Base-by-base conservation (phyloP, 2,113 vertebrate genomes). In the Thomomys bottae region DNA sequence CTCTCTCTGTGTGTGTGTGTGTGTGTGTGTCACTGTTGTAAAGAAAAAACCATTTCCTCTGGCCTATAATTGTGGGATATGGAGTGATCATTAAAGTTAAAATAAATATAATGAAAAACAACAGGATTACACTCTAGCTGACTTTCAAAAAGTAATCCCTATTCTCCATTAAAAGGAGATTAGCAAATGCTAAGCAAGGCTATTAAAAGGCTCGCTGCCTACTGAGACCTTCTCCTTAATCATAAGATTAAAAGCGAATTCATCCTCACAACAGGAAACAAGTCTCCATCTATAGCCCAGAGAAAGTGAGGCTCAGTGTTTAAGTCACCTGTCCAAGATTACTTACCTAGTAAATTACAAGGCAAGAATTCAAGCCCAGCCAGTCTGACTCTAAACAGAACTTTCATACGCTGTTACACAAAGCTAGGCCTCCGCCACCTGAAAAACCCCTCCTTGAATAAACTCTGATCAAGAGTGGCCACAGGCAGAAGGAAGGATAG, bases 81-180 rank as follows among this genome's bases (percentile, higher is more conserved):
- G 17, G 83, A 24, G 24, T 57, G 78, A 91, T 57, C 45, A 54
- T 87, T 54, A 64, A 81, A n/a, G n/a, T n/a, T n/a, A n/a, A 85
- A 89, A 89, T 80, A 88, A 88, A 86, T 49, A 28, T 10, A 71
- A 82, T 68, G 73, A 24, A 93, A 93, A 87, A 34, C 14, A 63
- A 12, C 20, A 34, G 42, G 30, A 63, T 63, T 34, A 49, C 32
- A 70, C 70, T 64, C 66, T 66, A 54, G 34, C 71, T 72, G 38
- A 67, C 59, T 71, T 64, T 40, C 66, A 64, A 86, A 86, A 91
- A 63, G 14, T 7, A 64, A 73, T 28, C 61, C 15, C 28, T 42
- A 6, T 21, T 89, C n/a, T 63, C 83, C 54, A 20, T 40, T 45
- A 42, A 61, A 88, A 26, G 10, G 57, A 86, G 34, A 57, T 82